Percentiles rank a stretch among this genome's conserved stretches.
Evolutionary conservation across 2,113 vertebrate species (phyloP).

Genomic region (Bombycilla garrulus): DNA sequence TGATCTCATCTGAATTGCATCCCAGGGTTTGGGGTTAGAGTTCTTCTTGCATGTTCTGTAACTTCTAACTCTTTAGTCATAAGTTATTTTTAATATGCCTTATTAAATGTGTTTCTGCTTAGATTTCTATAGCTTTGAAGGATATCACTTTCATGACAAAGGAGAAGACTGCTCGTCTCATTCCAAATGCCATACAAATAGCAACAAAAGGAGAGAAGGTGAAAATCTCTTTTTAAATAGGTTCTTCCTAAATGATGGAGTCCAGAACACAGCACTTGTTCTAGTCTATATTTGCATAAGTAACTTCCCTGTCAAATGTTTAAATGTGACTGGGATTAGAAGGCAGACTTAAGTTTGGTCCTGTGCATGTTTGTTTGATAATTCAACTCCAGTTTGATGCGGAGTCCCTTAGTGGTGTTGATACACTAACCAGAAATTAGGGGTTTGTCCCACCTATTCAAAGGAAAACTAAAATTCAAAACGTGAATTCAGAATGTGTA

Average conservation of each 20-base stretch:
- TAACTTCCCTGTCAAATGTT: neutral
- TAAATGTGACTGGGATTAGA: neutral
- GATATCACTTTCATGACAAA: slow-evolving; percentile 85
- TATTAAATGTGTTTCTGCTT: slow-evolving; percentile 23
- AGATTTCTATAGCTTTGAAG: slow-evolving; percentile 86
- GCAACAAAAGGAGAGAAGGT: slow-evolving; percentile 87
- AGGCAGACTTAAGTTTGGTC: neutral
- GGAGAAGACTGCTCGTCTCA: slow-evolving; percentile 90
- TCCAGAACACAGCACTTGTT: neutral
- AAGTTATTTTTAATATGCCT: neutral
- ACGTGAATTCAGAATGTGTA: neutral
- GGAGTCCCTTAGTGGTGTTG: neutral
- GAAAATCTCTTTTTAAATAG: neutral
- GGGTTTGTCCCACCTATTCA: neutral
- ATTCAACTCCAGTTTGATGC: neutral
- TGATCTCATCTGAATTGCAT: neutral
- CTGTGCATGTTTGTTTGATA: neutral
- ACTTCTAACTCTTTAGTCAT: neutral
- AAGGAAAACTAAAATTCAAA: neutral
- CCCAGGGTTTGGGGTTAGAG: neutral
- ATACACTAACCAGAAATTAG: neutral
- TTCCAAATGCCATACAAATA: slow-evolving; percentile 94
- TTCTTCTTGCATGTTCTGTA: neutral
- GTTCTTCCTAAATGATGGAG: neutral
- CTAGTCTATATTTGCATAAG: neutral